phyloP scores from a whole-genome alignment of 2,113 vertebrate species.

The Suncus etruscus region DNA sequence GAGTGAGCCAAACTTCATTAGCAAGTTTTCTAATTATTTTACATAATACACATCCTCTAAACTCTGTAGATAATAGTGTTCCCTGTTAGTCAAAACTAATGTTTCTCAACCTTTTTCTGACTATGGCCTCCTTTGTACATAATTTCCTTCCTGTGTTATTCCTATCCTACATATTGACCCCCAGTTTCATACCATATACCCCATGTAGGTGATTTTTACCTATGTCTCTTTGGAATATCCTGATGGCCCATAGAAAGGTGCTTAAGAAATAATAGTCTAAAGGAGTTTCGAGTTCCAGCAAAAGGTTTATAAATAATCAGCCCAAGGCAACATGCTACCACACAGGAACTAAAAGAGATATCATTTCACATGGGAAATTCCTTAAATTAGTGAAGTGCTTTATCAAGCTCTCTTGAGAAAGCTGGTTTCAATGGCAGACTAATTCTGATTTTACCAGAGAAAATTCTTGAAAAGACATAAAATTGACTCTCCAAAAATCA shows the following conservation, averaged over 20 bases:
- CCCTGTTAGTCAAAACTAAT: no score
- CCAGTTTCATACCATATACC: no score
- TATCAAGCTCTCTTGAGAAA: background rate
- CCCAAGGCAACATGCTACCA: fast-evolving
- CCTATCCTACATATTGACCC: no score
- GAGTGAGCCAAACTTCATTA: fast-evolving
- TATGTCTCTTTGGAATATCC: no score
- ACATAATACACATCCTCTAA: fast-evolving
- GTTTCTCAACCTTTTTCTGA: no score
- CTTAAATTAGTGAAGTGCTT: background rate
- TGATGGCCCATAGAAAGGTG: no score
- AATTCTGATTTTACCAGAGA: no score
- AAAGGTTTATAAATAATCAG: fast-evolving
- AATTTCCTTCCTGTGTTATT: no score
- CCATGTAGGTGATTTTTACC: no score
- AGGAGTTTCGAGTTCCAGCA: fast-evolving
- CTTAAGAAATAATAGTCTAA: no score
- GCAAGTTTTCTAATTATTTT: background rate
- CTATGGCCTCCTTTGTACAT: no score
- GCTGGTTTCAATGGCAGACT: fast-evolving
- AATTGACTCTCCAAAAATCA: background rate
- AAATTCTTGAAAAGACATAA: background rate
- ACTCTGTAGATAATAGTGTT: background rate
- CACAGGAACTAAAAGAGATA: background rate
- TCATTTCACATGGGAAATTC: background rate